Evolutionary conservation across 92 coral and sea anemone species (phyloP), one percentile per base, ranked within the genome.

Genomic region (Zoanthus sociatus): DNA sequence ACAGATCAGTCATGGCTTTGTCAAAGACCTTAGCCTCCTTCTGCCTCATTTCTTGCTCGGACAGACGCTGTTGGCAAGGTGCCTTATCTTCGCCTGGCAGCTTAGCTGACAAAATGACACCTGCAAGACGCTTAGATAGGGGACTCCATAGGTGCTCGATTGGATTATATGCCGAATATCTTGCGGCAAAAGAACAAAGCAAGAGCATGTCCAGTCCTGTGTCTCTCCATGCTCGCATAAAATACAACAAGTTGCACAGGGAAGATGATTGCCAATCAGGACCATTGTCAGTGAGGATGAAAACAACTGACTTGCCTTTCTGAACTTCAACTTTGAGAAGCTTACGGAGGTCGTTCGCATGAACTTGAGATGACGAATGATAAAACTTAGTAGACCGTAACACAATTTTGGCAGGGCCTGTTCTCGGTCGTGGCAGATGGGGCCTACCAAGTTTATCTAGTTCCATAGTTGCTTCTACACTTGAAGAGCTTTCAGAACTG

Each of bases 161-260:
- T 14, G 83, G 91, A 69, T 91, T 91, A 63, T 68, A 91, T 15
- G 93, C 88, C 20, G 93, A 90, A 83, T 87, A 87, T 9, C 78
- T 60, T 44, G 93, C 90, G 11, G 93, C 93, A 66, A 82, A 83
- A 33, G 76, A 83, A 7, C 90, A 76, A 71, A 90, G 70, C 56
- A 69, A 69, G 37, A 90, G 90, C 69, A 90, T 86, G 90, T 90
- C 93, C 55, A 87, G 87, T 71, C 68, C 85, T 60, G 32, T 60
- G 68, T 79, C 84, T 70, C 88, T 66, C 74, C 61, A 66, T 42
- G 63, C 89, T 76, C 89, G 67, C 71, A 74, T 83, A 61, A 77
- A 73, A 44, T 55, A 89, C 47, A 89, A 21, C 54, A 83, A 67
- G 50, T 89, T 89, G 48, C 74, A 73, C 45, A 75, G 75, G 66